Percentiles rank a stretch among this genome's conserved stretches.
These are phyloP conservation scores for Trigoniulus corallinus DNA, from an alignment of 1,140 invertebrate species.

Conservation along the genomic window DNA sequence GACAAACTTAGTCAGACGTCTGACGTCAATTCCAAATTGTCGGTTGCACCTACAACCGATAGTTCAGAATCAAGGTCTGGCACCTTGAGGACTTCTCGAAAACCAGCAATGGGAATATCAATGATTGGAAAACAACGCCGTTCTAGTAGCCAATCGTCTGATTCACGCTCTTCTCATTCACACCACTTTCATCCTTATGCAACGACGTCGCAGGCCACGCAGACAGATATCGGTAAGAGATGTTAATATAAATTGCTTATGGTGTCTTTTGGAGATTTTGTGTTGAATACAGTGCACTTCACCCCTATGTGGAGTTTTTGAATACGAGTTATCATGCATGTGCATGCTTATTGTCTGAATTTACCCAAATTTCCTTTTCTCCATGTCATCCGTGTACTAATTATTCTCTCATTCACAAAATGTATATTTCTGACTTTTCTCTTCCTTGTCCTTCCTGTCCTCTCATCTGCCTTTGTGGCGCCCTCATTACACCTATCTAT, in stretches of 20 bases:
- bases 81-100: not conserved
- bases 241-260: not conserved
- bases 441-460: too few relatives aligned
- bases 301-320: too few relatives aligned
- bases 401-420: too few relatives aligned
- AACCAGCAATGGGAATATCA: conserved; percentile 22
- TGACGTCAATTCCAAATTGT: not conserved
- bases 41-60: not conserved
- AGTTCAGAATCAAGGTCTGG: not conserved
- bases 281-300: too few relatives aligned
- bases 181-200: not conserved
- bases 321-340: too few relatives aligned
- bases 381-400: too few relatives aligned
- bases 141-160: conserved; percentile 6
- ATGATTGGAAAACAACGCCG: conserved; percentile 23
- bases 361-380: too few relatives aligned
- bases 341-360: too few relatives aligned
- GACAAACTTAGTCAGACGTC: not conserved
- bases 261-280: not conserved
- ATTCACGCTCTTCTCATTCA: not conserved
- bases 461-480: too few relatives aligned
- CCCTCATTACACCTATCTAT: too few relatives aligned
- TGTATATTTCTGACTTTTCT: too few relatives aligned
- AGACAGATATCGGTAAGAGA: conserved; percentile 5
- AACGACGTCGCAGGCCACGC: not conserved